These are phyloP conservation scores for Molorchus minor DNA, from an alignment of 2,888 invertebrate genomes.

Conservation along the genomic window DNA sequence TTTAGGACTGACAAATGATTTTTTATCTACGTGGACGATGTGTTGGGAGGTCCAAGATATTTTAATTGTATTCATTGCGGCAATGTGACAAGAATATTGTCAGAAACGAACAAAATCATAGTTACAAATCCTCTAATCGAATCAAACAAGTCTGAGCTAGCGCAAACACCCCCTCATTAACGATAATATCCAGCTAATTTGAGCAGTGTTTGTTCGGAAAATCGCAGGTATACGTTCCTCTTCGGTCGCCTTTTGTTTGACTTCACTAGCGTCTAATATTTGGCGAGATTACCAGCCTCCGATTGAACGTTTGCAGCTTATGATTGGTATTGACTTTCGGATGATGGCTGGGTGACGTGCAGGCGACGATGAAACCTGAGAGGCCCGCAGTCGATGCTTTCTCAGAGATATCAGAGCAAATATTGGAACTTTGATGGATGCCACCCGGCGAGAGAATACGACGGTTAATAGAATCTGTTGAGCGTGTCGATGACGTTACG, in stretches of 20 bases:
- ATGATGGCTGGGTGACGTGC: conserved; percentile 20
- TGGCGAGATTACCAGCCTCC: conserved; percentile 32
- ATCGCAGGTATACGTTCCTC: conserved; percentile 5
- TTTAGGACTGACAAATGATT: too few relatives aligned
- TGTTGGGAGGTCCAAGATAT: too few relatives aligned
- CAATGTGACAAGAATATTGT: too few relatives aligned
- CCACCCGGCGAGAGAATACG: conserved; percentile 5
- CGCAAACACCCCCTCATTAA: conserved; percentile 8
- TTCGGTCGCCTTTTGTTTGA: conserved; percentile 40
- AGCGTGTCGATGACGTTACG: too few relatives aligned
- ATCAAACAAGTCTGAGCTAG: too few relatives aligned
- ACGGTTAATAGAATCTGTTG: too few relatives aligned
- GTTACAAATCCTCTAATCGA: too few relatives aligned
- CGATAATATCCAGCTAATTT: conserved; percentile 11
- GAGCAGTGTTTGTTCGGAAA: conserved; percentile 15
- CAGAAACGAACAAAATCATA: too few relatives aligned
- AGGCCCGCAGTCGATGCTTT: background rate
- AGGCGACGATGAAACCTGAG: background rate
- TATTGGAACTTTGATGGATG: conserved; percentile 3
- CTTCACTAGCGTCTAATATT: conserved; percentile 42
- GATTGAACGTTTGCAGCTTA: conserved; percentile 31
- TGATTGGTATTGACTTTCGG: conserved; percentile 42
- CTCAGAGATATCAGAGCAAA: conserved; percentile 16
- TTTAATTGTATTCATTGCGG: too few relatives aligned
- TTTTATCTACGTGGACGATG: too few relatives aligned